Evolutionary conservation across 2,113 vertebrate species (phyloP).

Genomic region (Heliornis fulica): DNA sequence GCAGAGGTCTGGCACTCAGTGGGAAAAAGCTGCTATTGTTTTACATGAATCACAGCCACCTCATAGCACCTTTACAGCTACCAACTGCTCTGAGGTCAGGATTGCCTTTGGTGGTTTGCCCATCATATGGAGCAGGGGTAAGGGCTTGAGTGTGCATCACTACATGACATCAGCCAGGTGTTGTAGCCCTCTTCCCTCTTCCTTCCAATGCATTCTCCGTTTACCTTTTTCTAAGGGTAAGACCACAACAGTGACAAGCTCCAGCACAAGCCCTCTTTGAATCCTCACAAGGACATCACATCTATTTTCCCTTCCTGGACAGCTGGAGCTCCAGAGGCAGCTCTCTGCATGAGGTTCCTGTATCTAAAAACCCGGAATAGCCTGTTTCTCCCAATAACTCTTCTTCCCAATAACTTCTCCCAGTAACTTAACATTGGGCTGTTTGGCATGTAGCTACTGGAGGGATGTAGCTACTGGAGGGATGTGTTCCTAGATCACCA

Average conservation of each 20-base stretch:
- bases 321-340: not conserved
- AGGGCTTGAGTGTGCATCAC: not conserved
- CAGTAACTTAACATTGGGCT: not conserved
- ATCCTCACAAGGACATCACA: not conserved
- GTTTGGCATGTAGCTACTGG: not conserved
- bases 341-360: not conserved
- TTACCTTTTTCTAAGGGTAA: not conserved
- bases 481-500: not conserved
- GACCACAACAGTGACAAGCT: not conserved
- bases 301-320: not conserved
- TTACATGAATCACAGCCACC: not conserved
- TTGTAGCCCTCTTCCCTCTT: fast-evolving
- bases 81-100: not conserved
- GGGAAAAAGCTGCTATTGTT: not conserved
- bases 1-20: not conserved
- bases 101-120: not conserved
- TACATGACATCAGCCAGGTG: not conserved
- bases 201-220: not conserved
- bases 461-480: not conserved
- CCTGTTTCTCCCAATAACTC: not conserved
- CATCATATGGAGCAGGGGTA: fast-evolving
- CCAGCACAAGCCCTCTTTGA: not conserved
- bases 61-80: not conserved
- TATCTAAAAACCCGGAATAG: not conserved
- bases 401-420: too few species aligned